Conservation (phyloP, 2,113 vertebrate genomes). For the Pterocles gutturalis region DNA sequence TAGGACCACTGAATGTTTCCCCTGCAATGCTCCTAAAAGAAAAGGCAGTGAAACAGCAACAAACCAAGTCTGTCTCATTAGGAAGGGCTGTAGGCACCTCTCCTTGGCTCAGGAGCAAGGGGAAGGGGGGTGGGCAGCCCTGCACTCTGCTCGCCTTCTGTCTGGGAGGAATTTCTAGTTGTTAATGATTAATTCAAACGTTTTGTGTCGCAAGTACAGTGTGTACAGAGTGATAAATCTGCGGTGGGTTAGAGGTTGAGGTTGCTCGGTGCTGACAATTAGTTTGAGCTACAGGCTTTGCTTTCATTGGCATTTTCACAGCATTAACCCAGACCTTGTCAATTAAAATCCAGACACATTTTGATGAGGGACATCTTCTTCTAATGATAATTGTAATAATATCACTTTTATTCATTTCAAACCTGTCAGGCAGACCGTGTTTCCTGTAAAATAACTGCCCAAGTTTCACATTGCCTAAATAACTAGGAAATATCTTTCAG, state of each 20-base stretch:
- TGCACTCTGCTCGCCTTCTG: neutral
- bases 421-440: conserved; percentile 23
- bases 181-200: conserved; percentile 49
- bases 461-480: conserved; percentile 24
- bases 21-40: neutral
- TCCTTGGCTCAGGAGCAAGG: neutral
- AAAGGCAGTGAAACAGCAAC: neutral
- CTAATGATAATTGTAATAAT: conserved; percentile 64
- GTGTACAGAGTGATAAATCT: conserved; percentile 67
- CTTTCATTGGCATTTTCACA: conserved; percentile 70
- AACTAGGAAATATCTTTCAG: conserved; percentile 17
- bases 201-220: conserved; percentile 52
- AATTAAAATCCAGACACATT: conserved; percentile 69
- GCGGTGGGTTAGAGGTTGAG: conserved; percentile 66
- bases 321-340: conserved; percentile 68
- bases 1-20: neutral
- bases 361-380: conserved; percentile 57
- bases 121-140: neutral
- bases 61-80: neutral
- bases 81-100: neutral
- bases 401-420: conserved; percentile 63
- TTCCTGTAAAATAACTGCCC: conserved; percentile 52
- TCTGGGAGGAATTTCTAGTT: conserved; percentile 45
- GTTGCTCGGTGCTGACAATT: conserved; percentile 66
- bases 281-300: conserved; percentile 63